Base-by-base conservation (phyloP, 1,140 invertebrate species). In the Pteromalus puparum region DNA sequence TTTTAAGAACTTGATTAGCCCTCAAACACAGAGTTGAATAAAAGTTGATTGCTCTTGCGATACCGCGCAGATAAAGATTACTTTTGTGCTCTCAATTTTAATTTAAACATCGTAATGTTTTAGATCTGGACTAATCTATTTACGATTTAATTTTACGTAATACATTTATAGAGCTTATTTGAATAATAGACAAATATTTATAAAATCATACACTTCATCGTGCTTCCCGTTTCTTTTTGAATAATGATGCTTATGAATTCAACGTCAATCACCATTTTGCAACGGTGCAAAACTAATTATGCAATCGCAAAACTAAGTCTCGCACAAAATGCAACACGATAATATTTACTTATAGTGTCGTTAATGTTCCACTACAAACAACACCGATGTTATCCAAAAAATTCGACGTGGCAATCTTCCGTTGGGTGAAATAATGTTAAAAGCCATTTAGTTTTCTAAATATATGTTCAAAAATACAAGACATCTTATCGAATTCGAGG, bases 401-500 rank as follows among this genome's bases (percentile, higher is more conserved):
- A 7, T 21, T 6, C 21, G 10, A 42, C 38, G 38, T 7, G 9
- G 38, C 38, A 42, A 42, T 42, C 38, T 7, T 61, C 7, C 5
- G 21, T n/a, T n/a, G 18, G 5, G 4, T 5, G 53, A 61, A 61
- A 61, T 61, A 61, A n/a, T 7, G 53, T 21, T 18, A n/a, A n/a
- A 61, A n/a, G 5, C 18, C 21, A n/a, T 7, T 61, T 61, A 9
- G 53, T n/a, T n/a, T 3, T 21, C 53, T n/a, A 61, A 53, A 61
- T 42, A 61, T 61, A 61, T 61, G 21, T 61, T n/a, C 1, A n/a
- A 61, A n/a, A 61, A 61, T n/a, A n/a, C 21, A 18, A 15, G 48
- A 18, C 48, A n/a, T 61, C 53, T 61, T 61, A 61, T 61, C 53
- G 53, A 61, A 61, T 61, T 61, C 53, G 53, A 77, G 26, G 48